Evolutionary conservation across 1,140 invertebrate species (phyloP), one percentile per base, ranked within the genome.

Genomic region (Bombus haemorrhoidalis): DNA sequence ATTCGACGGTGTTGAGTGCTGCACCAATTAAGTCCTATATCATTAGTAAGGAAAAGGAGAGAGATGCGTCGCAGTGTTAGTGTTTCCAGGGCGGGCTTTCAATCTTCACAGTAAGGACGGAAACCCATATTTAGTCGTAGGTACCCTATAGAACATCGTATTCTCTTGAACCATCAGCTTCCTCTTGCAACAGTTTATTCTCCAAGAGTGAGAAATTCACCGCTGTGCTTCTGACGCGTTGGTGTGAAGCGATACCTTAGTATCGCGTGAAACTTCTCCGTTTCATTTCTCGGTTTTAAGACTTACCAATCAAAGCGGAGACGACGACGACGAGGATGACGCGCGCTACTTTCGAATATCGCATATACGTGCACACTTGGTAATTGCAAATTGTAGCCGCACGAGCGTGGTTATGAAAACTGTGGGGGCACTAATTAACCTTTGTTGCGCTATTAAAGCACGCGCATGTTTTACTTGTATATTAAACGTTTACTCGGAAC

Each of bases 11-110:
- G 90, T 90, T 85, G 87, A 91, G 90, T 90, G 90, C 76, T 69
- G 88, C 88, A 73, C 88, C 88, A 91, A 91, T 91, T 91, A 91
- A 90, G 86, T 89, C 81, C 83, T 87, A 86, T 89, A 83, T 91
- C 90, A 90, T 91, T 91, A 91, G 88, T 82, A 79, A 78, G 84
- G 80, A 89, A 81, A 84, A 88, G 73, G 68, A 43, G 34, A 69
- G 53, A 69, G 41, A 37, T 62, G 66, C 3, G 64, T 32, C 41
- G 43, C 15, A 43, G 73, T 81, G 71, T 90, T 82, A 73, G 66
- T 47, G 80, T 79, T 89, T 83, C 82, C 71, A 68, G 77, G 68
- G 59, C 34, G 32, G 47, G 86, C 76, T 79, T 84, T 84, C 83
- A 84, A 79, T 79, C n/a, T 53, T 47, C 66, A 39, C 37, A 9